These are phyloP conservation scores for Pelusios castaneus DNA, from an alignment of 2,113 vertebrate genomes.

Conservation along the genomic window DNA sequence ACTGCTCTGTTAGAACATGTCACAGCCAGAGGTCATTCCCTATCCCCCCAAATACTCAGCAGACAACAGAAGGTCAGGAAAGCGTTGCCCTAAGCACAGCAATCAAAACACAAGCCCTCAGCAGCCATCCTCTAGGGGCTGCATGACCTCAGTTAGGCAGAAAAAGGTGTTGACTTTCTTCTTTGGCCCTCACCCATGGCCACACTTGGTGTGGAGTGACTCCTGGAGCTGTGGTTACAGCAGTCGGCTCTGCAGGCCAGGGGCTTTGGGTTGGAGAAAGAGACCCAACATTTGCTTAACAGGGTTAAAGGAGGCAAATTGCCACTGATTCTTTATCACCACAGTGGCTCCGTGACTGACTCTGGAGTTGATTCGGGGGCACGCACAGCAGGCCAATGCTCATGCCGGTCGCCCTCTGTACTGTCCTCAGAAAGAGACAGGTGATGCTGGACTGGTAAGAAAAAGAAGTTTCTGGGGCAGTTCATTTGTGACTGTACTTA, in stretches of 20 bases:
- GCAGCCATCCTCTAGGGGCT: background rate
- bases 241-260: background rate
- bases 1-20: background rate
- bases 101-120: background rate
- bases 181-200: fast-evolving
- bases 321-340: background rate
- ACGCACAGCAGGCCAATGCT: background rate
- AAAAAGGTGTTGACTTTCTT: background rate
- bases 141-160: background rate
- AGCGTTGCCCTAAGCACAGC: fast-evolving
- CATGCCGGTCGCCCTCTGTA: fast-evolving
- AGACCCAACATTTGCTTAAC: background rate
- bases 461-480: background rate
- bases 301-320: fast-evolving
- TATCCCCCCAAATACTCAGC: background rate
- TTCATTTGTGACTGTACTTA: background rate
- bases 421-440: background rate
- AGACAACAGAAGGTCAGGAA: background rate
- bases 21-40: background rate
- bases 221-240: background rate
- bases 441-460: fast-evolving
- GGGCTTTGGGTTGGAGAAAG: background rate
- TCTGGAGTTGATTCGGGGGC: fast-evolving
- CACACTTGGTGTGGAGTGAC: fast-evolving
- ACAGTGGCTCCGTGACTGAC: fast-evolving